phyloP scores from a whole-genome alignment of 2,797 vertebrate species.

The Capromys pilorides region DNA sequence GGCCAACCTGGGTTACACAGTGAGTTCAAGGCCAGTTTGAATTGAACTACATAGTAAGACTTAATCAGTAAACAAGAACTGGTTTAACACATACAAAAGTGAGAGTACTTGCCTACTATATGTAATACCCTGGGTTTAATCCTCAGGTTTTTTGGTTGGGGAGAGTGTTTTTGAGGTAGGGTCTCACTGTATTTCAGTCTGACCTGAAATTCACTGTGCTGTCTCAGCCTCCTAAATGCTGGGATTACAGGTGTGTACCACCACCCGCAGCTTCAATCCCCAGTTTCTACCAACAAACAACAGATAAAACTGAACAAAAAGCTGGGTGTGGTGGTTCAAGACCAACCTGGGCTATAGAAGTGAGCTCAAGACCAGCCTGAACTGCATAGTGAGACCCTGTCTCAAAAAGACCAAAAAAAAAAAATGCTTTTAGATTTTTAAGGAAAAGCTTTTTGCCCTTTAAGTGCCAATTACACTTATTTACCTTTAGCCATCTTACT shows the following conservation, averaged over 20 bases:
- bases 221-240: background rate
- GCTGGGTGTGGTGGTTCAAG: no score
- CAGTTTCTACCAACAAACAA: background rate
- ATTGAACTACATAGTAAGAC: background rate
- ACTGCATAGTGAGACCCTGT: no score
- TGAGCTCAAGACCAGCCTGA: no score
- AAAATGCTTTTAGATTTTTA: background rate
- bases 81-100: background rate
- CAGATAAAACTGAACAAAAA: slow-evolving; percentile 22
- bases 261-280: background rate
- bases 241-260: background rate
- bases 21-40: background rate
- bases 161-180: no score
- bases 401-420: no score
- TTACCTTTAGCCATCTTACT: slow-evolving; percentile 29
- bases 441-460: slow-evolving; percentile 52
- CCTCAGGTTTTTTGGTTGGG: background rate
- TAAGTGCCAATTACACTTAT: slow-evolving; percentile 43
- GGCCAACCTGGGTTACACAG: background rate
- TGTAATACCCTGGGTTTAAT: background rate
- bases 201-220: no score
- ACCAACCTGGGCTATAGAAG: no score
- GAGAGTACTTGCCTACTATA: background rate
- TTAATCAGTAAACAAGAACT: background rate
- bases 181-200: background rate